These are phyloP conservation scores for Burhinus oedicnemus DNA, from an alignment of 2,113 vertebrate species.

Conservation along the genomic window DNA sequence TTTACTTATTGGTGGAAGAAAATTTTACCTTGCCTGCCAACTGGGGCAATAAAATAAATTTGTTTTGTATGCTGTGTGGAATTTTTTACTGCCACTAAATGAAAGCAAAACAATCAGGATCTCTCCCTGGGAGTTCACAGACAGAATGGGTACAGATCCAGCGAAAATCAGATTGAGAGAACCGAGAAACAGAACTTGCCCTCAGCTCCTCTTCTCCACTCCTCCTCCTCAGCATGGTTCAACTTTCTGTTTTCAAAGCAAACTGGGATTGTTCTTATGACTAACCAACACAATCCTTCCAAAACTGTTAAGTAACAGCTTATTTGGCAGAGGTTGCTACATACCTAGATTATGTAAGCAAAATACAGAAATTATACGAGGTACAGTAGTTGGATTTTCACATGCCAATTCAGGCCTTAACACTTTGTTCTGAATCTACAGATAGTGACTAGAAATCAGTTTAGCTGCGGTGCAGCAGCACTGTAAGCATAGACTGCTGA, in stretches of 20 bases:
- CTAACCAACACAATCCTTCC: not conserved
- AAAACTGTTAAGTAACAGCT: not conserved
- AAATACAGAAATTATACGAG: not conserved
- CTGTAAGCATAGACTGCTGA: not conserved
- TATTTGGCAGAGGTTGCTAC: not conserved
- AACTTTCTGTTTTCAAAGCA: not conserved
- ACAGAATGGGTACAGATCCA: not conserved
- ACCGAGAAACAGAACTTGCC: not conserved
- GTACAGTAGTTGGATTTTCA: not conserved
- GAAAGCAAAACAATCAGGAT: conserved; percentile 34
- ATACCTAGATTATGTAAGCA: not conserved
- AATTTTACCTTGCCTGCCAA: conserved; percentile 54
- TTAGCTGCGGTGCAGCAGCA: not conserved
- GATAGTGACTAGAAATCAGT: not conserved
- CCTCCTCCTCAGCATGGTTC: not conserved
- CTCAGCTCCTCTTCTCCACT: not conserved
- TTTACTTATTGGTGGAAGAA: conserved; percentile 53
- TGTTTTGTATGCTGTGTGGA: conserved; percentile 8
- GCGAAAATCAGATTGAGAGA: not conserved
- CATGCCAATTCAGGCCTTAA: not conserved
- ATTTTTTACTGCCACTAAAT: conserved; percentile 40
- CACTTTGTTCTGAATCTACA: not conserved
- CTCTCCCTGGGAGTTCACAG: conserved; percentile 17
- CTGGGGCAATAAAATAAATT: conserved; percentile 48
- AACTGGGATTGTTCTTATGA: not conserved